Percentiles rank a stretch among this genome's conserved stretches.
Conservation (phyloP, 2,888 invertebrate genomes). For the Sphaerophoria rueppellii region DNA sequence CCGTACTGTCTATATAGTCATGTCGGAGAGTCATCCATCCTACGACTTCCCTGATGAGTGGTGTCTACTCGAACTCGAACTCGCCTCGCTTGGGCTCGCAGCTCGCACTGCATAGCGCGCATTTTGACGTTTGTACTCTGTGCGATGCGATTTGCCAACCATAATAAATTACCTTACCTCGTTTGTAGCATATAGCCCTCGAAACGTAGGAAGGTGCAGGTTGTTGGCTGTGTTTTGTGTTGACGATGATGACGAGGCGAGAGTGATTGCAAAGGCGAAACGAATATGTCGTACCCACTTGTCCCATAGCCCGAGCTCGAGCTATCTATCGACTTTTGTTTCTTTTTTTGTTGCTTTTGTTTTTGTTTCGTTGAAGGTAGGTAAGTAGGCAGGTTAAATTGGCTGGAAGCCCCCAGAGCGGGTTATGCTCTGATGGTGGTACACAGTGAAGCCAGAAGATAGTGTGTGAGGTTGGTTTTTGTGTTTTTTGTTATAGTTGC, state of each 20-base stretch:
- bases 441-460: slow-evolving; percentile 67
- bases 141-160: slow-evolving; percentile 66
- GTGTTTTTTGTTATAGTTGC: slow-evolving; percentile 3
- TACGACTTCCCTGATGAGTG: slow-evolving; percentile 60
- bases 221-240: neutral
- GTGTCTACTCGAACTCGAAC: slow-evolving; percentile 33
- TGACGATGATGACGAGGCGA: neutral
- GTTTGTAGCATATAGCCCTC: neutral
- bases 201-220: slow-evolving; percentile 38
- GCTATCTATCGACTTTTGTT: too few species aligned
- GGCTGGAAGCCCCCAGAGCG: slow-evolving; percentile 65
- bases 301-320: slow-evolving; percentile 19
- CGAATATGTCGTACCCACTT: slow-evolving; percentile 23
- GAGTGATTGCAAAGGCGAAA: slow-evolving; percentile 21
- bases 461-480: slow-evolving; percentile 51
- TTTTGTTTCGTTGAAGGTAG: neutral
- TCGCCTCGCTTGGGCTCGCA: too few species aligned
- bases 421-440: neutral
- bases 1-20: neutral
- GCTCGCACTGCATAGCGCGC: slow-evolving; percentile 56
- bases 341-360: too few species aligned
- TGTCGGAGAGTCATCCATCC: slow-evolving; percentile 32
- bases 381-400: slow-evolving; percentile 71
- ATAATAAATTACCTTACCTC: slow-evolving; percentile 71
- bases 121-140: slow-evolving; percentile 70